These are phyloP conservation scores for Ceratotherium simum DNA, from an alignment of 2,113 vertebrate species.

Conservation along the genomic window DNA sequence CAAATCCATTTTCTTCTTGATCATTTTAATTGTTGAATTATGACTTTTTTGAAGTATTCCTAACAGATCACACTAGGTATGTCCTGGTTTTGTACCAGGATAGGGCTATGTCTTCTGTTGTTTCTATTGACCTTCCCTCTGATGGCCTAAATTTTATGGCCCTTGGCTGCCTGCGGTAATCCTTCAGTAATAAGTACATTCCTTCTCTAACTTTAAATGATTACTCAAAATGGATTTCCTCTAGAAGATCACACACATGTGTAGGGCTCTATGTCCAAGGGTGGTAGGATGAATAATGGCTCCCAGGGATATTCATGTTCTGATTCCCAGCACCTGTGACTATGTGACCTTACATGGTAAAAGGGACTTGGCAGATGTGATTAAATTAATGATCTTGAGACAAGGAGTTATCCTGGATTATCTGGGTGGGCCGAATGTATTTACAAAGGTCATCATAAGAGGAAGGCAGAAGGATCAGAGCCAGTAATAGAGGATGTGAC, in stretches of 20 bases:
- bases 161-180: neutral
- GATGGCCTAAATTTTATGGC: neutral
- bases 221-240: neutral
- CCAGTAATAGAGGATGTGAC: neutral
- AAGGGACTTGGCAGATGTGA: neutral
- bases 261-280: neutral
- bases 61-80: neutral
- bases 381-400: neutral
- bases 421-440: neutral
- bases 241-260: neutral
- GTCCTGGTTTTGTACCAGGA: neutral
- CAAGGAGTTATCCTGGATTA: neutral
- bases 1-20: neutral
- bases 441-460: neutral
- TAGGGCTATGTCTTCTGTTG: neutral
- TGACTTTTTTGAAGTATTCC: neutral
- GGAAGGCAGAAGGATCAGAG: neutral
- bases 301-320: neutral
- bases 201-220: neutral
- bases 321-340: neutral
- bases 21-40: conserved; percentile 14
- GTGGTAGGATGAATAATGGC: neutral
- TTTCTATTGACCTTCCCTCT: neutral
- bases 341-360: neutral
- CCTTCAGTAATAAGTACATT: neutral